Evolutionary conservation across 2,888 invertebrate genomes (phyloP), one percentile per base, ranked within the genome.

Genomic region (Trissoscelio sp.): DNA sequence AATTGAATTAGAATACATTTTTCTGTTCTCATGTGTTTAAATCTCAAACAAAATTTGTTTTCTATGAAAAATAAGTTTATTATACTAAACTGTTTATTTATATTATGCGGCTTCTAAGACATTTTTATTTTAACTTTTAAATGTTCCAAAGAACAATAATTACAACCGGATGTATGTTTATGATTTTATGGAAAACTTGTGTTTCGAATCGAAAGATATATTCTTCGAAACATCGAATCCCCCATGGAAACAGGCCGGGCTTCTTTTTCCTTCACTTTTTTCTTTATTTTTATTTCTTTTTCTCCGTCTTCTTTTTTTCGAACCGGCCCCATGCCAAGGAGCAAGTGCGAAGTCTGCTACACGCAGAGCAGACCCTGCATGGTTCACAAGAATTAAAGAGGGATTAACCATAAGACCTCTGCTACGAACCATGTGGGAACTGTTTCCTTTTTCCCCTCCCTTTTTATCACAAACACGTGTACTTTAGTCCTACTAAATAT

Each of bases 321-420:
- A 86, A 85, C 85, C 87, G 55, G 85, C 88, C 89, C 88, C 90
- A 90, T 88, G 88, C 88, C 83, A 88, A 88, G 89, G 64, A 85
- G 83, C 87, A 88, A 89, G 88, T 88, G 88, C 86, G 85, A 84
- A 81, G 82, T 83, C 75, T 81, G 79, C 82, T 84, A 82, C 77
- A 82, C 81, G 77, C 80, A 67, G 66, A 51, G 66, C 60, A 66
- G 72, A 60, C 81, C 55, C 73, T 73, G 79, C 79, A 44, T 73
- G 67, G 80, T 74, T 80, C 24, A 57, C 75, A 62, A 58, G 80
- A 75, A 75, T 70, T 80, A 75, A 80, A 75, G 58, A 72, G 72
- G 72, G 72, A 79, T 74, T 69, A 73, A 73, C 73, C 60, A 55
- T 67, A 62, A 73, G 74, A 70, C 81, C 80, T 70, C 80, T 80